Base-by-base conservation (phyloP, 2,888 invertebrate genomes). In the Aphodius sticticus region DNA sequence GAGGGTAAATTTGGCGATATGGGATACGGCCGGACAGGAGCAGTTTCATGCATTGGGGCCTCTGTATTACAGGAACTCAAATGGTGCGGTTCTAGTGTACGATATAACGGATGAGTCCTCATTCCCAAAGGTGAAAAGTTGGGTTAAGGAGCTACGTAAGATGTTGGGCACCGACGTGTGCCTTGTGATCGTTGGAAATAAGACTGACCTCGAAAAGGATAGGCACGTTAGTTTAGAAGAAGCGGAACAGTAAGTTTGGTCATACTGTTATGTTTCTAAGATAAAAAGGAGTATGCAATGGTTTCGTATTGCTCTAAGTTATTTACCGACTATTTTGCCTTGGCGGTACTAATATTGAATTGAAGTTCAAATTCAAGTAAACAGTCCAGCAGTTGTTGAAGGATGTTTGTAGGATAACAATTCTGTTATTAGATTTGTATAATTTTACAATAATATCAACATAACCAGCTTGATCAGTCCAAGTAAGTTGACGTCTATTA, bases 1-100 rank as follows among this genome's bases (percentile, higher is more conserved):
- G 87, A 91, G 96, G 86, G 93, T 97, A 35, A 98, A 97, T 87
- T 91, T 99, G 77, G 95, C 98, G 72, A 96, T 98, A 87, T 99
- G 99, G 99, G 99, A 99, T 87, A 99, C 99, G 3, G 99, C 99
- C 6, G 99, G 99, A 0, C 99, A 99, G 89, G 99, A 99, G 89
- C 94, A 95, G 84, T 96, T 96, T 87, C 99, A 99, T 90, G 99
- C 99, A 0, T 90, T 99, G 77, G 99, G 99, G 3, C 99, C 99
- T 9, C 98, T 99, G 85, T 99, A 99, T 89, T 99, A 99, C 89
- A 91, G 99, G 82, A 97, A 97, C 88, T 98, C 99, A 36, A 97
- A 99, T 90, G 99, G 99, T 83, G 99, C 99, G 78, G 94, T 99
- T 85, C 92, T 99, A 83, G 98, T 99, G 3, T 99, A 99, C 89